phyloP scores from a whole-genome alignment of 2,797 vertebrate genomes.

The Phoebastria nigripes region DNA sequence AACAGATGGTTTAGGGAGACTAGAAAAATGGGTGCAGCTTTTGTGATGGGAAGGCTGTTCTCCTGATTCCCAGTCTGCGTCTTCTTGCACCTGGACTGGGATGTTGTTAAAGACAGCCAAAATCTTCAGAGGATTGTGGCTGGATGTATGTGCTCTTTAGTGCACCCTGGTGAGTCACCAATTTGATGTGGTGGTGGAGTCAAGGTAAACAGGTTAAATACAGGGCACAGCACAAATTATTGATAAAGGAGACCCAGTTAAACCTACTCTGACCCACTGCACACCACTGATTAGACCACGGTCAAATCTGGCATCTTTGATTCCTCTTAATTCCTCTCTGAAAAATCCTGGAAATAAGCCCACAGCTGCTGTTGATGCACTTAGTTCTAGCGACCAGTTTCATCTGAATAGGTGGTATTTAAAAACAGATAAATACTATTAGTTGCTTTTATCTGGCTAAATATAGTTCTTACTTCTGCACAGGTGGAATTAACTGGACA shows the following conservation, averaged over 20 bases:
- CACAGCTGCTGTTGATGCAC: accelerated
- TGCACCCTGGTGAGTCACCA: background rate
- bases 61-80: background rate
- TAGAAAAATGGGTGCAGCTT: background rate
- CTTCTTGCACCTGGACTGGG: background rate
- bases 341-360: background rate
- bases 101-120: background rate
- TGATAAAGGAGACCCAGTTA: background rate
- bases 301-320: background rate
- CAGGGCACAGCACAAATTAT: background rate
- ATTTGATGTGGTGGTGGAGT: background rate
- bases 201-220: background rate
- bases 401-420: background rate
- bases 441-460: background rate
- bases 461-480: slow-evolving; percentile 3
- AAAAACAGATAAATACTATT: background rate
- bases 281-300: background rate
- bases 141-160: background rate
- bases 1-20: background rate
- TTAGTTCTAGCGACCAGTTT: background rate
- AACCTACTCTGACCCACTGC: background rate
- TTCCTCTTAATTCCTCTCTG: background rate
- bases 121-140: background rate
- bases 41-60: background rate
- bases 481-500: slow-evolving; percentile 97